Evolutionary conservation across 2,888 invertebrate species (phyloP).

Genomic region (Fragum sueziense): DNA sequence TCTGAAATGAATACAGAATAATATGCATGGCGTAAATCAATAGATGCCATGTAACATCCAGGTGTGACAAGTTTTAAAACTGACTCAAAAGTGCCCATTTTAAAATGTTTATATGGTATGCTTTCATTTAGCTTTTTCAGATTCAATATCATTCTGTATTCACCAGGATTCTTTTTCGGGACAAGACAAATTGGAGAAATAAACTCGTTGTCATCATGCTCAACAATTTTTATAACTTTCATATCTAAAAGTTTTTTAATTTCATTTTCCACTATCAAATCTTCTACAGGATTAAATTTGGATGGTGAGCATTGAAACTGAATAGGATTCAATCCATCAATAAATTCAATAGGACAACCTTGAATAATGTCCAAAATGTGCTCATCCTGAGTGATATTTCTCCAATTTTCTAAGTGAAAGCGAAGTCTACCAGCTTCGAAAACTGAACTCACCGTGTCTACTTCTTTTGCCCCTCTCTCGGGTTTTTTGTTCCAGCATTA

Average conservation of each 20-base stretch:
- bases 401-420: slow-evolving; percentile 20
- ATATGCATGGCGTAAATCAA: no score
- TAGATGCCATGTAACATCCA: no score
- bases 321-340: no score
- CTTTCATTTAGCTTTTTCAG: slow-evolving; percentile 47
- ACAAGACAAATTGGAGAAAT: slow-evolving; percentile 53
- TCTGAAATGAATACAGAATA: no score
- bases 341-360: slow-evolving; percentile 22
- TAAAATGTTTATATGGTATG: slow-evolving; percentile 59
- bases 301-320: neutral
- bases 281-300: slow-evolving; percentile 14
- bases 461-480: neutral
- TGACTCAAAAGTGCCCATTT: no score
- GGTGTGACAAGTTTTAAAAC: no score
- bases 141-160: slow-evolving; percentile 51
- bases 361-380: slow-evolving; percentile 22
- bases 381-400: slow-evolving; percentile 8
- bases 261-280: slow-evolving; percentile 13
- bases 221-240: slow-evolving; percentile 25
- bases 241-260: slow-evolving; percentile 3
- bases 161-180: slow-evolving; percentile 46
- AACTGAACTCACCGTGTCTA: neutral
- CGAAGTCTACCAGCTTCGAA: slow-evolving; percentile 20
- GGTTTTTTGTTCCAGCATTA: neutral
- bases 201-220: slow-evolving; percentile 8